Evolutionary conservation across 2,888 invertebrate genomes (phyloP).

Genomic region (Lepetodrilus schrolli): DNA sequence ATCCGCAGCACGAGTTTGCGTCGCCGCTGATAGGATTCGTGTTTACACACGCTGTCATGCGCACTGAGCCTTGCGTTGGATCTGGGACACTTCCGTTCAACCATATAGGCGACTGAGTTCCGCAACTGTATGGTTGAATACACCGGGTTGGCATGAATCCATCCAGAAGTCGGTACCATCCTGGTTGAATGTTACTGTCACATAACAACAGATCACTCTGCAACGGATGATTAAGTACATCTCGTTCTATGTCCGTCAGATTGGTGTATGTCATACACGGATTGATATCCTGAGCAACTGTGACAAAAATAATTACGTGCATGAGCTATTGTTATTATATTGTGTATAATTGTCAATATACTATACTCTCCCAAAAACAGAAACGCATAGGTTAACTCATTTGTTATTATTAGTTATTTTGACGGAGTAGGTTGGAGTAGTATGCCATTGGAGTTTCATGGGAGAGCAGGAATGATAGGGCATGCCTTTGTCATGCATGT

Average conservation of each 20-base stretch:
- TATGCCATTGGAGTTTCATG: no score
- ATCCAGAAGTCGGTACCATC: constrained; percentile 42
- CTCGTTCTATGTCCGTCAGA: neutral
- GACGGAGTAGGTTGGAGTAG: no score
- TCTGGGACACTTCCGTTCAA: constrained; percentile 36
- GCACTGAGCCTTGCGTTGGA: constrained; percentile 20
- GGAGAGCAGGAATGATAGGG: no score
- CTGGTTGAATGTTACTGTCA: constrained; percentile 31
- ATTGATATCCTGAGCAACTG: neutral
- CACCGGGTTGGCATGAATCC: constrained; percentile 41
- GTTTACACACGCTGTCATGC: constrained; percentile 35
- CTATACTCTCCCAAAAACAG: no score
- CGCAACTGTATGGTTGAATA: constrained; percentile 34
- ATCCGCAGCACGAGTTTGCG: constrained; percentile 32
- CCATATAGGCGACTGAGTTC: constrained; percentile 42
- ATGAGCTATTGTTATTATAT: no score
- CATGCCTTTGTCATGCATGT: no score
- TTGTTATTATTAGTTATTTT: no score
- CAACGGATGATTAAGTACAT: constrained; percentile 12
- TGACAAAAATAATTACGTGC: no score
- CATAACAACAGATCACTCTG: constrained; percentile 35
- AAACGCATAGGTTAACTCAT: no score
- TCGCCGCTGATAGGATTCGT: neutral
- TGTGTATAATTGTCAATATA: no score
- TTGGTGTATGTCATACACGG: constrained; percentile 21